Conservation (phyloP, 2,113 vertebrate species). For the Pangasianodon gigas region DNA sequence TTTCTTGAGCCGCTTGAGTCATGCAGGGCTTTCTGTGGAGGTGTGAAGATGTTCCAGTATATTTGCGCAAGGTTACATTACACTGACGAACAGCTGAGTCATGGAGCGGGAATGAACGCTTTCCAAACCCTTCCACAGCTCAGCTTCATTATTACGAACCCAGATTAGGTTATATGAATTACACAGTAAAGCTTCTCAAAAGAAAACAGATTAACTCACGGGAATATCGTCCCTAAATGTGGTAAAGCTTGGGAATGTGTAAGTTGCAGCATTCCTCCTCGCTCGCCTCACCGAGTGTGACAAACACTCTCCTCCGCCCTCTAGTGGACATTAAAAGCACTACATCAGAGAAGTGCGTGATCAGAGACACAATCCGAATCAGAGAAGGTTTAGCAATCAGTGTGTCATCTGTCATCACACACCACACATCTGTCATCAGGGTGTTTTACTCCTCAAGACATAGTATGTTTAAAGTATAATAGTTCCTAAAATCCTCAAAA, state of each 20-base stretch:
- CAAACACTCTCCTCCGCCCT: not conserved
- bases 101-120: slow-evolving; percentile 21
- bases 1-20: not conserved
- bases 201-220: slow-evolving; percentile 49
- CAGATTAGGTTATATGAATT: no score
- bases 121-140: not conserved
- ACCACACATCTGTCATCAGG: no score
- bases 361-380: not conserved
- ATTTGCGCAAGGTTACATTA: not conserved
- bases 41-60: not conserved
- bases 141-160: not conserved
- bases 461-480: no score
- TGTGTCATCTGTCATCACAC: no score
- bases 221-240: slow-evolving; percentile 4
- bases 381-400: not conserved
- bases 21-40: not conserved
- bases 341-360: not conserved
- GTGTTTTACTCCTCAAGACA: not conserved
- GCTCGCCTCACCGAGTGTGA: not conserved
- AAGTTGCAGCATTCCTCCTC: slow-evolving; percentile 28
- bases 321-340: slow-evolving; percentile 34
- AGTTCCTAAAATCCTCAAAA: not conserved
- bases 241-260: slow-evolving; percentile 32
- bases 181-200: not conserved
- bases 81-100: slow-evolving; percentile 49